These are phyloP conservation scores for Phenganax marumi DNA, from an alignment of 92 coral and sea anemone species.

Conservation along the genomic window DNA sequence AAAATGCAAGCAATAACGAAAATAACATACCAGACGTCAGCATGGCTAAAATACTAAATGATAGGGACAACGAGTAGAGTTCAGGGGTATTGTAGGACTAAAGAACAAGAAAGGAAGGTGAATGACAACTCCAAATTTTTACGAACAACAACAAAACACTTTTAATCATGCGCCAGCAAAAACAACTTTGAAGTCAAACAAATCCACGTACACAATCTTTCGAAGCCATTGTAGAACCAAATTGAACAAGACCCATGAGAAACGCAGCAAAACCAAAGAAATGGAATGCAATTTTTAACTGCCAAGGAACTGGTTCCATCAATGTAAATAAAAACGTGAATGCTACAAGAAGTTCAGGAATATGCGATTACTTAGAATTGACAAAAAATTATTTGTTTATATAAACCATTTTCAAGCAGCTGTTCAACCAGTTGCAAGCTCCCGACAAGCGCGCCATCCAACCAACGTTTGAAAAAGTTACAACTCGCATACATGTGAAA, in stretches of 20 bases:
- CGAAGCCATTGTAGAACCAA: conserved; percentile 84
- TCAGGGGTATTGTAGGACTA: conserved; percentile 73
- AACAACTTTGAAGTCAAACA: background rate
- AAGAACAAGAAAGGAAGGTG: background rate
- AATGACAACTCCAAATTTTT: background rate
- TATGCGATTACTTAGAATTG: no score
- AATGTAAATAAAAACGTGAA: conserved; percentile 84
- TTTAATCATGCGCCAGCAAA: background rate
- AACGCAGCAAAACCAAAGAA: conserved; percentile 98
- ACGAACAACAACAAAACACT: background rate
- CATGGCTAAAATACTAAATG: conserved; percentile 87
- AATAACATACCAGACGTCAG: conserved; percentile 70
- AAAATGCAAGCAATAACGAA: no score
- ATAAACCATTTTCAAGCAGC: background rate
- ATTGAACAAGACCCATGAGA: conserved; percentile 88
- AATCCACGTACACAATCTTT: conserved; percentile 68
- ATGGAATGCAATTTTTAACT: conserved; percentile 94
- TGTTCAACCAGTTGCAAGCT: no score
- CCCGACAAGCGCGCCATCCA: no score
- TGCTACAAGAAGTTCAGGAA: conserved; percentile 50
- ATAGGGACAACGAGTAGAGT: conserved; percentile 71
- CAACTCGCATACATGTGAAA: no score
- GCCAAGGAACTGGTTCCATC: conserved; percentile 99
- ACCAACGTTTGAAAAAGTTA: no score
- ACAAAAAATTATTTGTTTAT: no score